Evolutionary conservation across 2,888 invertebrate genomes (phyloP), one percentile per base, ranked within the genome.

Genomic region (Andrena chrysosceles): DNA sequence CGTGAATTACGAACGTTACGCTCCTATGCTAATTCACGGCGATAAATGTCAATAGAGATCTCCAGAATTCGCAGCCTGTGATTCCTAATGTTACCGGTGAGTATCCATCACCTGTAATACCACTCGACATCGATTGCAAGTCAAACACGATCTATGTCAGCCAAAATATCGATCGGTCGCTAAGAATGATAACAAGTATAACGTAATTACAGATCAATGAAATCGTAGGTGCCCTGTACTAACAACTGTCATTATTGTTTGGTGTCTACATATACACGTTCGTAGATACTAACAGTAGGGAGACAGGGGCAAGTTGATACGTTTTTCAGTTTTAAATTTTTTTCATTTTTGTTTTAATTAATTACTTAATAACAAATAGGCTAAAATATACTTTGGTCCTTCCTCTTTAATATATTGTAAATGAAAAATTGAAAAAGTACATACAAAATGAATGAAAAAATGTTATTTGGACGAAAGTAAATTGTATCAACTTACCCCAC

Each of bases 21-120:
- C 35, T 33, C 26, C 59, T 68, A 81, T 81, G 81, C 71, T 81
- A 81, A 81, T 81, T 81, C 81, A 33, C 31, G 42, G 69, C 66
- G 73, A 81, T 74, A 81, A 81, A 74, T 69, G 81, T 81, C 81
- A 81, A 81, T 81, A 74, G 81, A 72, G 81, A 81, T 69, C 72
- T 69, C 74, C 60, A 69, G 74, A 69, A 81, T 74, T 81, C 81
- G 81, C 59, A 81, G 69, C 52, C 81, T 70, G 49, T 81, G 81
- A 69, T 81, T 81, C 54, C 81, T 81, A 81, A 81, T 80, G 72
- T 74, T 74, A 62, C 81, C 70, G 60, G 31, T 62, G 74, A 75
- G 70, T 81, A 81, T 82, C 75, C 52, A 82, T 82, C 82, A 74
- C 63, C 23, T 54, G 54, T 48, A 71, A 75, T 75, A 67, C 59